Conservation (phyloP, 2,888 invertebrate genomes). For the Limnephilus rhombicus region DNA sequence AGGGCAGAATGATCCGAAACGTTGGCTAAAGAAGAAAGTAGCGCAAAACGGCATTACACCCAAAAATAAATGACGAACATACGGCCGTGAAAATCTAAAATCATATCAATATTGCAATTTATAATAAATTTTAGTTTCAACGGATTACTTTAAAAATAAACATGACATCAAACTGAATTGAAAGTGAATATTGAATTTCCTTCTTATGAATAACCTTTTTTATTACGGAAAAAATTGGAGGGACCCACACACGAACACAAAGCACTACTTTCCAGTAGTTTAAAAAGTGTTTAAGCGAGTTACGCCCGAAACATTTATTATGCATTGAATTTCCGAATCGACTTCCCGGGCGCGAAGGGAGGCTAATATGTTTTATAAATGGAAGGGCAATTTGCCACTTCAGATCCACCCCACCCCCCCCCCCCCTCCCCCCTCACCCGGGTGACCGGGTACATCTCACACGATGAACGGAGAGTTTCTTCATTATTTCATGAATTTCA, state of each 20-base stretch:
- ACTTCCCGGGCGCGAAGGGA: constrained; percentile 47
- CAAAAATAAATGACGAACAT: too few relatives aligned
- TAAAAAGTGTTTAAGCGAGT: constrained; percentile 53
- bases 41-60: too few relatives aligned
- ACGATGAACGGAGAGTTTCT: neutral
- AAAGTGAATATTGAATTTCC: neutral
- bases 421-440: constrained; percentile 46
- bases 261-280: constrained; percentile 19
- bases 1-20: too few relatives aligned
- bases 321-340: constrained; percentile 63
- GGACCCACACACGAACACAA: neutral
- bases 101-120: too few relatives aligned
- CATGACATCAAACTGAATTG: neutral
- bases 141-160: neutral
- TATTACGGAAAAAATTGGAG: neutral
- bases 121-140: too few relatives aligned
- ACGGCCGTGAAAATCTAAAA: too few relatives aligned
- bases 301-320: constrained; percentile 61
- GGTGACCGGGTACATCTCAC: constrained; percentile 46
- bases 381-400: constrained; percentile 67
- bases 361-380: constrained; percentile 66
- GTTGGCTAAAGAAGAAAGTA: too few relatives aligned
- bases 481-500: neutral
- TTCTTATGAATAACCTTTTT: neutral
- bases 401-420: constrained; percentile 31